Base-by-base conservation (phyloP, 1,140 invertebrate genomes). In the Euschistus heros region DNA sequence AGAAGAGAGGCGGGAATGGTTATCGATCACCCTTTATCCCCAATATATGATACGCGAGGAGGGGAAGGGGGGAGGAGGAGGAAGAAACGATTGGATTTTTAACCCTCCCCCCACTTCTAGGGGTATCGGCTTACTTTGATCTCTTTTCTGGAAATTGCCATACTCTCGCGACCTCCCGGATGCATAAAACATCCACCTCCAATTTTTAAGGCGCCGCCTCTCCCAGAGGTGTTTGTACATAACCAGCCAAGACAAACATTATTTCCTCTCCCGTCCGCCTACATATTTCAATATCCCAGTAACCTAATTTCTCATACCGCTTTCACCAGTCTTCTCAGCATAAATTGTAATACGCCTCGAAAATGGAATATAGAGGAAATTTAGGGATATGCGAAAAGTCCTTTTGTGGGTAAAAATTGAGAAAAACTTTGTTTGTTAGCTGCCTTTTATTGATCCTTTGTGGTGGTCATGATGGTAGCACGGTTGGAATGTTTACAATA, bases 51-150 rank as follows among this genome's bases (percentile, higher is more conserved):
- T 57, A 57, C 18, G 54, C 52, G 10, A 18, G 46, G 18, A 5
- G 18, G 46, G 47, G 47, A 17, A 22, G 20, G 20, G 1, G 2
- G 2, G 5, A 13, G 24, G 54, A 22, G 24, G 24, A 6, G 24
- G 15, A 22, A 26, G 22, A 27, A 37, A 22, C 22, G 24, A 27
- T 27, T 57, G 22, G 54, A 27, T 27, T 57, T 57, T 57, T 57
- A 27, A 57, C 2, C 54, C 54, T 14, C 54, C 24, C 4, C 54
- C 24, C 47, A 20, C 20, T 22, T 50, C 47, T 20, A 50, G 54
- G 24, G 54, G 54, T 57, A 57, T 57, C 54, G 54, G 18, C 54
- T 57, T 57, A 57, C 54, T 57, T 57, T 57, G 54, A 57, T 57
- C 54, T 57, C 54, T 57, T 57, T 57, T 57, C 18, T 20, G 54